Evolutionary conservation across 1,140 invertebrate species (phyloP).

Genomic region (Eumeta japonica): DNA sequence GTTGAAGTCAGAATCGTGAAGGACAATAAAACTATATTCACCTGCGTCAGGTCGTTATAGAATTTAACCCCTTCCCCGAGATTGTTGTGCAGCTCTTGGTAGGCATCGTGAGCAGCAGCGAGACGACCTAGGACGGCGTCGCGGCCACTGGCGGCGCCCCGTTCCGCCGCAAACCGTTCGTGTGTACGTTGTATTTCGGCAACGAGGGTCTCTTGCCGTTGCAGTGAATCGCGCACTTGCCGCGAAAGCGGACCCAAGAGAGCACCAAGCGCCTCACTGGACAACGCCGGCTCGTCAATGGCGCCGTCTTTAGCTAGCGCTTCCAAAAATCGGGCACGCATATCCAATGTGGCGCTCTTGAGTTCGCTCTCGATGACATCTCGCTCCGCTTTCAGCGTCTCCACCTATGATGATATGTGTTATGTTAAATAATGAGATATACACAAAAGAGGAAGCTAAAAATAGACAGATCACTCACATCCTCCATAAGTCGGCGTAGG

Average conservation of each 20-base stretch:
- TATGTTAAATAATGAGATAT: too few species aligned
- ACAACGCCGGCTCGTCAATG: constrained; percentile 83
- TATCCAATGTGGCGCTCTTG: constrained; percentile 66
- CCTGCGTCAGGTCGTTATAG: constrained; percentile 94
- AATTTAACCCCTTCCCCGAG: constrained; percentile 95
- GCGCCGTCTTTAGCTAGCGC: constrained; percentile 81
- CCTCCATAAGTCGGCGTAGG: constrained; percentile 79
- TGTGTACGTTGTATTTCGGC: constrained; percentile 74
- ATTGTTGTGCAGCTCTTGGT: constrained; percentile 86
- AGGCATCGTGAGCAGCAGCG: constrained; percentile 87
- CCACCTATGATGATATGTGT: constrained; percentile 72
- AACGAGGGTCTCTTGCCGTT: constrained; percentile 76
- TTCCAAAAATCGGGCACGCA: constrained; percentile 79
- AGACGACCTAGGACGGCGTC: constrained; percentile 83
- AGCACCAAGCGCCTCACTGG: constrained; percentile 73
- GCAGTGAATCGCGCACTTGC: constrained; percentile 74
- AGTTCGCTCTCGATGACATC: constrained; percentile 87
- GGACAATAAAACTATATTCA: constrained; percentile 6
- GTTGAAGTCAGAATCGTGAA: not conserved
- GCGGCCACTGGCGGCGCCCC: constrained; percentile 67
- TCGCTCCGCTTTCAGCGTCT: constrained; percentile 84
- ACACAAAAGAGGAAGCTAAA: not conserved
- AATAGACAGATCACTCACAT: constrained; percentile 58
- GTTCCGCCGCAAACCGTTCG: constrained; percentile 71
- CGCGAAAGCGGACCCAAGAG: constrained; percentile 81